Base-by-base conservation (phyloP, 2,888 invertebrate genomes). In the Eurois occulta region DNA sequence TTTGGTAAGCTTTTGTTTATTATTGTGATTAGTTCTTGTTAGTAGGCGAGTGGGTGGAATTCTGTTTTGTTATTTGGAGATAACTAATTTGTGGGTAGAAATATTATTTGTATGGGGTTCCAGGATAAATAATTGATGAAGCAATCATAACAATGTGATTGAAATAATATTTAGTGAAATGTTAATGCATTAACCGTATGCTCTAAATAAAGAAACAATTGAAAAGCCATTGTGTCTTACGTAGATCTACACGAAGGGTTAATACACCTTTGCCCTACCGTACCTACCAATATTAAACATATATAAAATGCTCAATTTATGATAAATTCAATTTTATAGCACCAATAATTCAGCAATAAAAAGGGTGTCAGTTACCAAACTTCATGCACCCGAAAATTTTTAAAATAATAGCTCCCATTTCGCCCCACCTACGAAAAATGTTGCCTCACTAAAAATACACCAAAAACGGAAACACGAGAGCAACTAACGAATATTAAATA, bases 401-500 rank as follows among this genome's bases (percentile, higher is more conserved):
- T 41, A 48, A 77, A 52, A 52, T 28, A 28, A 52, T 4, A 13
- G 10, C 41, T 0, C 8, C 11, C 16, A 35, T 48, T 11, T 5
- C 5, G 0, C n/a, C 13, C 16, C 21, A 38, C 13, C 65, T 24
- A 24, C 28, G 48, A 35, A 28, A 70, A 80, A 21, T 18, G 21
- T 32, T 21, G 7, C 16, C 8, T 5, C 13, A 0, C 21, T 28
- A 66, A 74, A 80, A 43, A 60, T 48, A 46, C 35, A 70, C 32
- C 11, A 64, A 70, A 74, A 79, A 38, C 55, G 16, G 21, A n/a
- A 69, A 55, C 32, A 28, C 21, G 35, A 35, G 13, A 28, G 38
- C 38, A 65, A 41, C 41, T 60, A 83, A 85, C 48, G 67, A 77
- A 74, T 68, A 81, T 72, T 41, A 71, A 85, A 85, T 60, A 76